Evolutionary conservation across 2,113 vertebrate species (phyloP).

Genomic region (Centrocercus urophasianus): DNA sequence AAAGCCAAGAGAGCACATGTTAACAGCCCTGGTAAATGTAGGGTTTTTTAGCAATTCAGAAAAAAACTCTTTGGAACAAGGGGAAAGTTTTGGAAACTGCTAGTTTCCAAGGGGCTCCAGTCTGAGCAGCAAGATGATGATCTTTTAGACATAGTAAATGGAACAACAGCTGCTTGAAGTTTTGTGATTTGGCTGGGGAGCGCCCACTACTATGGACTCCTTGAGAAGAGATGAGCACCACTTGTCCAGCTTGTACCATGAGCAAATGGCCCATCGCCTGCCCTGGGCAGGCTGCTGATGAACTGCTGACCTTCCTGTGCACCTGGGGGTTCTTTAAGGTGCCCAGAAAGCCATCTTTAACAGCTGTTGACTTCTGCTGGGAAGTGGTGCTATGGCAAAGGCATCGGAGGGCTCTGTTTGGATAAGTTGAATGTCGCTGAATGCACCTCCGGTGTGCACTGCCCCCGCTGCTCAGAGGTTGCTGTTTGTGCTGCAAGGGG

Average conservation of each 20-base stretch:
- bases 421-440: fast-evolving
- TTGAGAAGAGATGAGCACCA: fast-evolving
- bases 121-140: background rate
- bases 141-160: background rate
- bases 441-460: background rate
- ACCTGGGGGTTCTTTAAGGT: background rate
- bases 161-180: background rate
- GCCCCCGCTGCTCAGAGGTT: background rate
- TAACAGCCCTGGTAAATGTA: background rate
- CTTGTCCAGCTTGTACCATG: too few species aligned
- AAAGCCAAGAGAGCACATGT: background rate
- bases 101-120: background rate
- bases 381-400: background rate
- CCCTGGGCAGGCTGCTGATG: fast-evolving
- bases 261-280: background rate
- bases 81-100: background rate
- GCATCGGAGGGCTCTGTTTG: background rate
- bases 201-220: background rate
- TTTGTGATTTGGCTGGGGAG: fast-evolving
- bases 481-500: background rate
- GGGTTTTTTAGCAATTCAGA: background rate
- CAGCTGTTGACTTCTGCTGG: background rate
- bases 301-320: fast-evolving
- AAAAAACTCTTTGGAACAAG: background rate
- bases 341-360: background rate